Percentiles rank a stretch among this genome's conserved stretches.
Evolutionary conservation across 2,113 vertebrate species (phyloP).

Genomic region (Bubo scandiacus): DNA sequence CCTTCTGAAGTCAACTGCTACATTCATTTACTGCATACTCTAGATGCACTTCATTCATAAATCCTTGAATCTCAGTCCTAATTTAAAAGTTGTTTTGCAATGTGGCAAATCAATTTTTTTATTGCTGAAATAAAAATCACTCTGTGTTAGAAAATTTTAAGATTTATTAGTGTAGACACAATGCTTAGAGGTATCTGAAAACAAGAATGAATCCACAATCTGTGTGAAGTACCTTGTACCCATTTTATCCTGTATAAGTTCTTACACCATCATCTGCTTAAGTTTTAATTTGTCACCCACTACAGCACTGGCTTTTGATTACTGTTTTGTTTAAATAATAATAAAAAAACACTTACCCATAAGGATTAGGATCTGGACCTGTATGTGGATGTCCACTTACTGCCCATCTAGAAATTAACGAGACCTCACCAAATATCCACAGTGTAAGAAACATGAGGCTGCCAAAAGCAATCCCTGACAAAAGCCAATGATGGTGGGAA

Average conservation of each 20-base stretch:
- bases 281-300: neutral
- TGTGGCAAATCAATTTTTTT: neutral
- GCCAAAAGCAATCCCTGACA: conserved; percentile 68
- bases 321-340: neutral
- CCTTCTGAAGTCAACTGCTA: neutral
- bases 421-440: conserved; percentile 79
- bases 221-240: neutral
- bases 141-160: neutral
- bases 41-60: neutral
- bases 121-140: neutral
- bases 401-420: conserved; percentile 75
- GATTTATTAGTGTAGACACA: neutral
- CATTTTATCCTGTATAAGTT: neutral
- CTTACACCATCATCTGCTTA: neutral
- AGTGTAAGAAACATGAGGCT: conserved; percentile 72
- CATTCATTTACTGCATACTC: neutral
- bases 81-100: neutral
- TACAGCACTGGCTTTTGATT: neutral
- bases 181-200: neutral
- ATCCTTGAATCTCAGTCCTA: neutral
- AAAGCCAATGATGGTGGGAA: conserved; percentile 21
- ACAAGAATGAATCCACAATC: neutral
- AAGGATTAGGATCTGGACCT: conserved; percentile 76
- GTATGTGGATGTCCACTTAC: conserved; percentile 74
- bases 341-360: conserved; percentile 53